These are phyloP conservation scores for Ptilodon capucinus DNA, from an alignment of 2,888 invertebrate genomes.

Conservation along the genomic window DNA sequence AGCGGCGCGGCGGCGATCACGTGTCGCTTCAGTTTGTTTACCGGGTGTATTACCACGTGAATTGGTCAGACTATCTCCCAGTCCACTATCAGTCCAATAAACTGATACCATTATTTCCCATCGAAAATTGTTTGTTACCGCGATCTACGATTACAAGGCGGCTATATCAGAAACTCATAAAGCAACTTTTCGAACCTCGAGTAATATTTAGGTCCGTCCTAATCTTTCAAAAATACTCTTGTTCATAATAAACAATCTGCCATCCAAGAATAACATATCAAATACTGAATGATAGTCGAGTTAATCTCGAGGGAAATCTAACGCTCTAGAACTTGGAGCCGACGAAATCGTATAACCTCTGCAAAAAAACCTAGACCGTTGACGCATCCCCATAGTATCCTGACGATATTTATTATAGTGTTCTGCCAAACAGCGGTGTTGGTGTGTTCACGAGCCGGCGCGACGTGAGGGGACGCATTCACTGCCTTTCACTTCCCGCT, in stretches of 20 bases:
- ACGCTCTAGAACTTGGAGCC: background rate
- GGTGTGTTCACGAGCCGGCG: conserved; percentile 52
- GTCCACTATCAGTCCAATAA: conserved; percentile 24
- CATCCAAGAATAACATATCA: background rate
- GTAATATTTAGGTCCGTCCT: too few species aligned
- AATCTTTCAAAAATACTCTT: too few species aligned
- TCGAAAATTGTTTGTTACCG: too few species aligned
- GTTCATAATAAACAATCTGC: background rate
- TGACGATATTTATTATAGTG: conserved; percentile 22
- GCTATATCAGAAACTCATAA: too few species aligned
- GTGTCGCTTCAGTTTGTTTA: conserved; percentile 54
- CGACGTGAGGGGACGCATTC: conserved; percentile 75
- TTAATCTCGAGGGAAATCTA: conserved; percentile 27
- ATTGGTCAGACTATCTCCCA: conserved; percentile 38
- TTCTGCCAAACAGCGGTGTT: conserved; percentile 40
- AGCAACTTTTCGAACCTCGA: too few species aligned
- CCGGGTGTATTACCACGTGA: conserved; percentile 47
- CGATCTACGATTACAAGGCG: too few species aligned
- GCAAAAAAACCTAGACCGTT: conserved; percentile 1
- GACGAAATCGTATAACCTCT: background rate
- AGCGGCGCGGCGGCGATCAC: conserved; percentile 36
- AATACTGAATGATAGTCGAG: conserved; percentile 23
- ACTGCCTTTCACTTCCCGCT: conserved; percentile 83
- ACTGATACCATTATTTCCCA: conserved; percentile 3
- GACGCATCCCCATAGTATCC: conserved; percentile 11